Evolutionary conservation across 1,140 invertebrate species (phyloP), one percentile per base, ranked within the genome.

Genomic region (Caerostris darwini): DNA sequence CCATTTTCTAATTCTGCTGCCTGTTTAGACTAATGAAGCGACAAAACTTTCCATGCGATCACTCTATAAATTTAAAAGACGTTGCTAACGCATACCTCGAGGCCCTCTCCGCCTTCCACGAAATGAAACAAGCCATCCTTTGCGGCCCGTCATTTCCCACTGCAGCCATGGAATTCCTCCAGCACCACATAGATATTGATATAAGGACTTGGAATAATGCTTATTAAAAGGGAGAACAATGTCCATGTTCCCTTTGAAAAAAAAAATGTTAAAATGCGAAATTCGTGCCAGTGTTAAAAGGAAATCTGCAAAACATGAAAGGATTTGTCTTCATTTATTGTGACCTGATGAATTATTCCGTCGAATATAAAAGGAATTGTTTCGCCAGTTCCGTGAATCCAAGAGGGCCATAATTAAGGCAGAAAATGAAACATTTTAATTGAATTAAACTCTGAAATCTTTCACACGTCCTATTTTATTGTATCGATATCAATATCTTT

Each of bases 261-360:
- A n/a, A n/a, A n/a, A n/a, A n/a, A n/a, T n/a, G n/a, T 77, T 19
- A 19, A 12, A 10, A 10, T 34, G 34, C 50, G 69, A 34, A 3
- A 7, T 50, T 77, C 10, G 7, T 34, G 34, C 8, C 34, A 77
- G 69, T 77, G 69, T 77, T 34, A 77, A 77, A 77, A 77, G 69
- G 69, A 77, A 77, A 77, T 50, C 19, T 77, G 69, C 69, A 77
- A 77, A 77, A 77, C 50, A 34, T 34, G 69, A 77, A 77, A 77
- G 69, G 69, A 77, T 77, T 77, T 77, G 69, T 77, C 69, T 50
- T 34, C 69, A 77, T 77, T 77, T 77, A 77, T 77, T 77, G 69
- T 77, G 69, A 34, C 7, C 10, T 77, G 69, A 77, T 77, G 19
- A 77, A 77, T 77, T 77, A 77, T 77, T 77, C 69, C 5, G 69